Evolutionary conservation across 2,797 vertebrate genomes (phyloP), one percentile per base, ranked within the genome.

Genomic region (Discoglossus pictus): DNA sequence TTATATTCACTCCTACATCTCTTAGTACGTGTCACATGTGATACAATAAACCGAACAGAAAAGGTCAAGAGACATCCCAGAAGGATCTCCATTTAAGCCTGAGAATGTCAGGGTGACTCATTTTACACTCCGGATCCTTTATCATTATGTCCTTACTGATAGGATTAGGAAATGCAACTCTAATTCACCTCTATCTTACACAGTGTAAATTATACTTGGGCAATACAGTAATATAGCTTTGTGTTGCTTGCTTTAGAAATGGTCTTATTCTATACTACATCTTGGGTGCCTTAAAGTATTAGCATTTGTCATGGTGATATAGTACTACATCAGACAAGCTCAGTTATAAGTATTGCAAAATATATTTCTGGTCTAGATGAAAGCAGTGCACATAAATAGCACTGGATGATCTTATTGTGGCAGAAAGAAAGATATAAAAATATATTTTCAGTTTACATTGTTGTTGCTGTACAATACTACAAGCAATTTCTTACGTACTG

Each of bases 51-150:
- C 73, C 78, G 78, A 85, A 75, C 52, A 66, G 75, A 77, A 85
- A 82, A 87, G 82, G 81, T 82, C 79, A 85, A 73, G 80, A 84
- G 65, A 73, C 66, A 81, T 67, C 73, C 79, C 71, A 79, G 58
- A 63, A 83, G 73, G 55, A 65, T 77, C 76, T 80, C 68, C 63
- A 78, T 52, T 70, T 73, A 35, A 77, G 80, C 75, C 73, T 75
- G 69, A 81, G 83, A 82, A 86, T 78, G 78, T 78, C 78, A 81
- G 66, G 59, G 64, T 84, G 79, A 84, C 74, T 85, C 80, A 82
- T 74, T 71, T 67, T 75, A 55, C 76, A 79, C 75, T 80, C 73
- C 72, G 7, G 54, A 81, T 76, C 78, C 71, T 64, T 73, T 82
- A 77, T 73, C 73, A 80, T 71, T 82, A 69, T 27, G 47, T 62